phyloP scores from a whole-genome alignment of 2,888 invertebrate genomes.

The Acronicta alni region DNA sequence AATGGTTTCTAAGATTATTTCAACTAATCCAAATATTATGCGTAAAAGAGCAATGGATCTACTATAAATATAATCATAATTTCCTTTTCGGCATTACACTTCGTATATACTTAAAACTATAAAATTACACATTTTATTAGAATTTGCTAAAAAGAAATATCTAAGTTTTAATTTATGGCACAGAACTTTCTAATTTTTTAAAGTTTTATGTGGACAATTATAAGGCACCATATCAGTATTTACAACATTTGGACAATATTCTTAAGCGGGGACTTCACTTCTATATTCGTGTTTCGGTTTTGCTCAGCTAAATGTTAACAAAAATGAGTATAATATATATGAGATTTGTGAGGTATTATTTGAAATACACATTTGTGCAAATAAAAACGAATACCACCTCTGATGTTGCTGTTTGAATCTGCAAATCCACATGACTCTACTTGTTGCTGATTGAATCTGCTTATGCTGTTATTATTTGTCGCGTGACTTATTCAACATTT shows the following conservation, averaged over 20 bases:
- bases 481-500: too few relatives aligned
- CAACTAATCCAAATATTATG: conserved; percentile 13
- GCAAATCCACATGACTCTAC: too few relatives aligned
- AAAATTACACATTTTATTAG: conserved; percentile 18
- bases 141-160: conserved; percentile 25
- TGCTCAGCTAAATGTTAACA: too few relatives aligned
- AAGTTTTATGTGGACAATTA: conserved; percentile 62
- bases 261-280: not conserved
- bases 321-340: too few relatives aligned
- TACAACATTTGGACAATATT: conserved; percentile 44
- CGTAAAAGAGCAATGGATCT: not conserved
- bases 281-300: not conserved
- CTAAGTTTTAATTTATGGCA: conserved; percentile 60
- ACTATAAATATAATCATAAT: conserved; percentile 2
- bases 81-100: not conserved
- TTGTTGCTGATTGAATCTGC: too few relatives aligned
- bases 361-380: too few relatives aligned
- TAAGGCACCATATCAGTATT: conserved; percentile 74
- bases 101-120: conserved; percentile 14
- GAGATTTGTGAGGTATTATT: too few relatives aligned
- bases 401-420: too few relatives aligned
- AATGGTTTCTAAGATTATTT: not conserved
- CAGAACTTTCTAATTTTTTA: conserved; percentile 41
- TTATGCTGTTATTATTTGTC: too few relatives aligned
- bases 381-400: too few relatives aligned